A percentile compares a stretch with the other conserved stretches of the same genome.
Evolutionary conservation across 2,113 vertebrate genomes (phyloP).

Genomic region (Phyllostomus discolor): DNA sequence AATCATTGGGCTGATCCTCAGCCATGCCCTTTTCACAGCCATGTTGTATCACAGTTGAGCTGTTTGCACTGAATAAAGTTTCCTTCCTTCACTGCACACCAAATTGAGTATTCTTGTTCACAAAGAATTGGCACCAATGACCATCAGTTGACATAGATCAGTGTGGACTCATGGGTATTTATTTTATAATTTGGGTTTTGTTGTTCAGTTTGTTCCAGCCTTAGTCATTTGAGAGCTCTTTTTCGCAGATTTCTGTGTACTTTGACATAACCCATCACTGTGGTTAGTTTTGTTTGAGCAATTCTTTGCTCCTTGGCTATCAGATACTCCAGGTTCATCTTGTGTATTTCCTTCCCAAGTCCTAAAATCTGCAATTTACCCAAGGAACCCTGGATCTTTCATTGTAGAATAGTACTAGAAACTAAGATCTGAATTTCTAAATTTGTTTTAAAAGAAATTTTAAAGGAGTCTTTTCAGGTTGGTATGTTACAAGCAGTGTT

Average conservation of each 20-base stretch:
- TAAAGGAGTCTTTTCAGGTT: not conserved
- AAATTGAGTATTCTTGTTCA: not conserved
- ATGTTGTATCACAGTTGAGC: not conserved
- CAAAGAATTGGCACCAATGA: not conserved
- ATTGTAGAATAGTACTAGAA: not conserved
- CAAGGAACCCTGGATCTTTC: not conserved
- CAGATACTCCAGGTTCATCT: not conserved
- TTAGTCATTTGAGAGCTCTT: not conserved
- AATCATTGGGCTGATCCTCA: not conserved
- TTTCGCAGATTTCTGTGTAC: not conserved
- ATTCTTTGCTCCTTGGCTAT: not conserved
- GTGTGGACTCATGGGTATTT: not conserved
- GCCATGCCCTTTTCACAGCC: not conserved
- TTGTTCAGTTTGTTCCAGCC: not conserved
- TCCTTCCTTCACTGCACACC: too few relatives aligned
- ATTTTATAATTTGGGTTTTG: not conserved
- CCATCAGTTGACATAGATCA: not conserved
- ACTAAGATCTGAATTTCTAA: not conserved
- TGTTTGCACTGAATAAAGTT: too few relatives aligned
- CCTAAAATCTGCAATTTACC: not conserved
- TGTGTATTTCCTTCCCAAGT: not conserved
- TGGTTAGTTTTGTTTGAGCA: not conserved
- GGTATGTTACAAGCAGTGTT: not conserved
- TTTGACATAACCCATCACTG: not conserved
- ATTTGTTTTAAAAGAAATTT: conserved; percentile 10